Evolutionary conservation across 2,113 vertebrate genomes (phyloP).

Genomic region (Cynopterus brachyotis): DNA sequence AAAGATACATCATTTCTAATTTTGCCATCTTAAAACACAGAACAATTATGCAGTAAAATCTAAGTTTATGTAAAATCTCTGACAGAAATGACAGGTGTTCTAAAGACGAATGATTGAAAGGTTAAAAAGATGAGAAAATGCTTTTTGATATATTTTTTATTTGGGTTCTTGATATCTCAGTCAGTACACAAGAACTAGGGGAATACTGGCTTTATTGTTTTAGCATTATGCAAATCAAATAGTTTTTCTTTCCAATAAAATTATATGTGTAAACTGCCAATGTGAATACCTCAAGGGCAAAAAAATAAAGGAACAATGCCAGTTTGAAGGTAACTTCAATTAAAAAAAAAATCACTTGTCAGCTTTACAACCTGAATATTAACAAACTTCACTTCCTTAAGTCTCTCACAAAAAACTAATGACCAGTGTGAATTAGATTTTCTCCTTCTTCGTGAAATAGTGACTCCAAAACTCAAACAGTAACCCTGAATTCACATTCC

Average conservation of each 20-base stretch:
- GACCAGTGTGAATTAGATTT: background rate
- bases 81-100: background rate
- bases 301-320: background rate
- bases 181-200: background rate
- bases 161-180: slow-evolving; percentile 13
- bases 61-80: slow-evolving; percentile 2
- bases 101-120: slow-evolving; percentile 25
- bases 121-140: background rate
- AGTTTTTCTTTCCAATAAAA: slow-evolving; percentile 37
- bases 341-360: background rate
- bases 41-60: slow-evolving; percentile 29
- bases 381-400: background rate
- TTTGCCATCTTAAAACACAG: slow-evolving; percentile 33
- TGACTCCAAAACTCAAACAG: background rate
- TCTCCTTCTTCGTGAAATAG: background rate
- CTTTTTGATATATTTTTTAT: slow-evolving; percentile 56
- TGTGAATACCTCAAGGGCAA: background rate
- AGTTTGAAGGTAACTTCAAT: background rate
- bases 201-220: slow-evolving; percentile 12
- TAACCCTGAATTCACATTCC: background rate
- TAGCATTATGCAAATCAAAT: slow-evolving; percentile 47
- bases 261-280: background rate
- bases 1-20: slow-evolving; percentile 24
- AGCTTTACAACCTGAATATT: background rate
- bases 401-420: slow-evolving; percentile 16